phyloP scores from a whole-genome alignment of 2,113 vertebrate species.

The Heteronetta atricapilla region DNA sequence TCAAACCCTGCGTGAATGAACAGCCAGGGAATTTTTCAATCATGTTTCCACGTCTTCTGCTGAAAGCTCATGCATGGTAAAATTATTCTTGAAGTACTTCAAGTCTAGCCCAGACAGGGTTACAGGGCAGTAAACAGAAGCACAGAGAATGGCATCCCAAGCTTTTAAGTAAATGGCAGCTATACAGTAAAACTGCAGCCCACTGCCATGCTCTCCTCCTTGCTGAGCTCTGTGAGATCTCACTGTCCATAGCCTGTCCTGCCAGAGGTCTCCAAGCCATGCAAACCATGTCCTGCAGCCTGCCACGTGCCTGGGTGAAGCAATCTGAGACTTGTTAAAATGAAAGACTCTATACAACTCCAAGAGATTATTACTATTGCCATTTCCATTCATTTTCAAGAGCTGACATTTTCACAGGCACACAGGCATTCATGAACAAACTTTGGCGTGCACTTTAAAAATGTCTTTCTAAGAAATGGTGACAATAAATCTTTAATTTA shows the following conservation, averaged over 20 bases:
- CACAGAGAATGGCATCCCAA: neutral
- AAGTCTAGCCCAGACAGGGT: neutral
- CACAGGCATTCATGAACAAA: neutral
- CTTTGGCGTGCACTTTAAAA: neutral
- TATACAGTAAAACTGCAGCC: neutral
- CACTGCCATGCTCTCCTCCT: neutral
- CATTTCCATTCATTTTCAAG: neutral
- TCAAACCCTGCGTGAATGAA: neutral
- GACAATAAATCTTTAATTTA: neutral
- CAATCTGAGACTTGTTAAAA: neutral
- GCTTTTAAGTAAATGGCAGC: neutral
- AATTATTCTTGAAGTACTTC: neutral
- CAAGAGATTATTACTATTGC: neutral
- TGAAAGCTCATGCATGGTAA: neutral
- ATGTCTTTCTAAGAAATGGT: neutral
- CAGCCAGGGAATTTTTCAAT: neutral
- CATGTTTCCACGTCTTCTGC: neutral
- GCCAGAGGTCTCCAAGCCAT: neutral
- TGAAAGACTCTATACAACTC: rapidly evolving
- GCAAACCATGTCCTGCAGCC: neutral
- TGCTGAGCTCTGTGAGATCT: neutral
- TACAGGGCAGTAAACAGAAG: neutral
- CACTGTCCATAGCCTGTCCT: neutral
- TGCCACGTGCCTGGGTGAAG: neutral
- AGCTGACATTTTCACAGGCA: neutral